Evolutionary conservation across 2,888 invertebrate genomes (phyloP).

Genomic region (Ctena decussata): DNA sequence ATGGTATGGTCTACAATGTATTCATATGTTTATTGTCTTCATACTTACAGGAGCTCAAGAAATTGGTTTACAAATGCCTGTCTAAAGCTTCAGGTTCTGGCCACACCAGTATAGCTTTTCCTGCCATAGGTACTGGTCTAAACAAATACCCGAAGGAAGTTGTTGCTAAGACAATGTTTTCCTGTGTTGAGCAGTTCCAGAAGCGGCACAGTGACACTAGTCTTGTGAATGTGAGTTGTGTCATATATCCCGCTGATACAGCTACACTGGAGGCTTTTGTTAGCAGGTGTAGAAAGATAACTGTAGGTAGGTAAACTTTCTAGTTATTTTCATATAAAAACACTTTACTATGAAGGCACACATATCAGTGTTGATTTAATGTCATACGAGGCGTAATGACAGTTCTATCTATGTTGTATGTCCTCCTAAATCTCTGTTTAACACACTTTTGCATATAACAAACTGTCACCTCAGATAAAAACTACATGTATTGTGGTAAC

Average conservation of each 20-base stretch:
- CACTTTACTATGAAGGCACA: too few relatives aligned
- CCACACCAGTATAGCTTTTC: slow-evolving; percentile 68
- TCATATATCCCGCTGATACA: slow-evolving; percentile 62
- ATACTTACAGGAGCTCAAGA: slow-evolving; percentile 57
- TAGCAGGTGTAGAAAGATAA: not conserved
- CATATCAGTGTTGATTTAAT: too few relatives aligned
- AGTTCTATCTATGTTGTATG: too few relatives aligned
- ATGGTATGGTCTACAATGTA: too few relatives aligned
- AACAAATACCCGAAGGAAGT: slow-evolving; percentile 57
- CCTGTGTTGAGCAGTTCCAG: slow-evolving; percentile 50
- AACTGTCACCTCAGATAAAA: too few relatives aligned
- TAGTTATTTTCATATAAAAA: too few relatives aligned
- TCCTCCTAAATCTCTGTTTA: too few relatives aligned
- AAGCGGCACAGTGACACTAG: slow-evolving; percentile 24
- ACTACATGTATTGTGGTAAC: too few relatives aligned
- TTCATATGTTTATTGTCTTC: too few relatives aligned
- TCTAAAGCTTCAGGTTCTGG: slow-evolving; percentile 40
- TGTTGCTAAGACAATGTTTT: slow-evolving; percentile 68
- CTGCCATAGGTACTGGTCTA: slow-evolving; percentile 75
- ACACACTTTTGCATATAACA: too few relatives aligned
- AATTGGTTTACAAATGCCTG: slow-evolving; percentile 58
- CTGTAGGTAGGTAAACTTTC: slow-evolving; percentile 19
- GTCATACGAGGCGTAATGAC: too few relatives aligned
- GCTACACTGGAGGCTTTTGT: slow-evolving; percentile 33
- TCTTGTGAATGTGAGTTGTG: slow-evolving; percentile 63